Conservation (phyloP, 2,888 invertebrate genomes). For the Cephus spinipes region DNA sequence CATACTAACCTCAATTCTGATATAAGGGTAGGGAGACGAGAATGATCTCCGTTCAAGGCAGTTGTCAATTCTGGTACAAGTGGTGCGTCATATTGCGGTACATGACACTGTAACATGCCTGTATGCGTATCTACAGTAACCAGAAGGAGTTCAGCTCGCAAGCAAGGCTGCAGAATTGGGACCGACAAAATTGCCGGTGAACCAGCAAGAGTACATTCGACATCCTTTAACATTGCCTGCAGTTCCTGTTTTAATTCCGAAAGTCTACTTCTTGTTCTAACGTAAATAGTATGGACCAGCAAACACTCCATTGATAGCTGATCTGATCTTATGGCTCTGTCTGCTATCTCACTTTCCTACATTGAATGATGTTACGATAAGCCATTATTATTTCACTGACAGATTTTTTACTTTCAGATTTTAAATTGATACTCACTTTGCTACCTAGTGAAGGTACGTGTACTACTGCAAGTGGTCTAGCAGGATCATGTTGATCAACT, state of each 20-base stretch:
- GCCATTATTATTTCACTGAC: not conserved
- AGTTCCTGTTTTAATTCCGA: constrained; percentile 84
- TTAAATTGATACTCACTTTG: constrained; percentile 71
- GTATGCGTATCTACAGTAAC: constrained; percentile 96
- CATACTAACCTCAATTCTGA: constrained; percentile 73
- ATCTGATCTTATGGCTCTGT: constrained; percentile 86
- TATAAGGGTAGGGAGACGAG: constrained; percentile 75
- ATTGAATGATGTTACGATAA: not conserved
- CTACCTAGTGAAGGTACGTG: constrained; percentile 78
- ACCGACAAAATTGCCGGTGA: constrained; percentile 94
- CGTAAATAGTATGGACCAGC: constrained; percentile 94
- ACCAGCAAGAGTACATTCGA: constrained; percentile 86
- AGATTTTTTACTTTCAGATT: constrained; percentile 55
- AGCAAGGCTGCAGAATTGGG: constrained; percentile 88
- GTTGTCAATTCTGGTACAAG: constrained; percentile 84
- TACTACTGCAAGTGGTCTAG: constrained; percentile 79
- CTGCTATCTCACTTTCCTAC: constrained; percentile 76
- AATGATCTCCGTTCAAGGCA: constrained; percentile 81
- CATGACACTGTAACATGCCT: constrained; percentile 90
- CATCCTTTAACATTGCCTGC: constrained; percentile 77
- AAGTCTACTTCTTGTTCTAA: constrained; percentile 86
- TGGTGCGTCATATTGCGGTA: constrained; percentile 88
- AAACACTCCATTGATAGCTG: constrained; percentile 95
- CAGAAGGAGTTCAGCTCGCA: constrained; percentile 91
- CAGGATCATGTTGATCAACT: constrained; percentile 85